Evolutionary conservation across 92 coral and sea anemone species (phyloP).

Genomic region (Heteractis magnifica): DNA sequence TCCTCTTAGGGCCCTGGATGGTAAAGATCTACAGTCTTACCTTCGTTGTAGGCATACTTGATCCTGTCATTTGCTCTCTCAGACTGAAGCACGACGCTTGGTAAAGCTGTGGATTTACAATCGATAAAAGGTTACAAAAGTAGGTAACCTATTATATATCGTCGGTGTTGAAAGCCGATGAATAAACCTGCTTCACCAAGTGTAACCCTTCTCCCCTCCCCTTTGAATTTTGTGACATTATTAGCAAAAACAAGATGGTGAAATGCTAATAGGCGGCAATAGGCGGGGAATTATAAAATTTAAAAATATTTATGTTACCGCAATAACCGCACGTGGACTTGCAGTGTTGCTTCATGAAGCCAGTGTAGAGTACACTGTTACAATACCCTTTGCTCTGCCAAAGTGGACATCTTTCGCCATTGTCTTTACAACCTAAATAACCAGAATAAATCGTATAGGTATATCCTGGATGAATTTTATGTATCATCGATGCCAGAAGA

Average conservation of each 20-base stretch:
- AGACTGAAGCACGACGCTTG: slow-evolving; percentile 22
- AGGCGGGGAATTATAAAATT: too few species aligned
- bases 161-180: too few species aligned
- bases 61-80: slow-evolving; percentile 15
- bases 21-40: background rate
- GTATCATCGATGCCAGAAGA: too few species aligned
- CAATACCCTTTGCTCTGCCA: slow-evolving; percentile 79
- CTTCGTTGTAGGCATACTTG: background rate
- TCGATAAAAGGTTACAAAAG: background rate
- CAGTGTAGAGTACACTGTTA: slow-evolving; percentile 59
- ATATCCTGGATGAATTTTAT: too few species aligned
- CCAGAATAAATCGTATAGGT: background rate
- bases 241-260: too few species aligned
- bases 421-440: slow-evolving; percentile 57
- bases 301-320: slow-evolving; percentile 28
- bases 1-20: too few species aligned
- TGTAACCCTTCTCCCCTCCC: too few species aligned
- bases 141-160: too few species aligned
- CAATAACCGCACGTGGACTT: slow-evolving; percentile 86
- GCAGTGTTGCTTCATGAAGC: slow-evolving; percentile 78
- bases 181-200: too few species aligned
- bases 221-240: too few species aligned
- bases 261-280: too few species aligned
- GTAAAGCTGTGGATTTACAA: slow-evolving; percentile 25
- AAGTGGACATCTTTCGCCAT: slow-evolving; percentile 54